Evolutionary conservation across 64 coral and sea anemone species (phyloP).

Genomic region (Pocillopora verrucosa): DNA sequence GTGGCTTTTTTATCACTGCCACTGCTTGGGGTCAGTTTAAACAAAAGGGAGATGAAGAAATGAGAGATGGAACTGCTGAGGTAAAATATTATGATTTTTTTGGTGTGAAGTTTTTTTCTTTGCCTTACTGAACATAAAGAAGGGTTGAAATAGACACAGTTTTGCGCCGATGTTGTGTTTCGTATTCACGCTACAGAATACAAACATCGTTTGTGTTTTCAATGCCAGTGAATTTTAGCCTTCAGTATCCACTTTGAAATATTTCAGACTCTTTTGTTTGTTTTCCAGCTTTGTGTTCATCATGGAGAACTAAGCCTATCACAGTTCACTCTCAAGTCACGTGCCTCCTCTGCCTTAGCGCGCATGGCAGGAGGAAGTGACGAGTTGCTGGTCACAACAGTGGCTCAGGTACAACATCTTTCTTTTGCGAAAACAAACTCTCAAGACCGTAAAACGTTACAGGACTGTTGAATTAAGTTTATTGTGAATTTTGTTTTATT

Average conservation of each 20-base stretch:
- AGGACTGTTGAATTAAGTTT: not conserved
- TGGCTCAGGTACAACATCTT: not conserved
- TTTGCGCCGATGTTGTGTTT: no score
- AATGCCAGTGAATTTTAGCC: not conserved
- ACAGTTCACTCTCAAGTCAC: not conserved
- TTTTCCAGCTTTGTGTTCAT: not conserved
- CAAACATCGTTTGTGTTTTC: not conserved
- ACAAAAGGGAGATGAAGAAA: conserved; percentile 49
- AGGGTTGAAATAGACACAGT: no score
- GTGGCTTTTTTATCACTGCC: conserved; percentile 78
- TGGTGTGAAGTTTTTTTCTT: no score
- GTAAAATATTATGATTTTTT: not conserved
- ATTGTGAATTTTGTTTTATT: not conserved
- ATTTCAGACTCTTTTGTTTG: not conserved
- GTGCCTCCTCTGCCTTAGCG: not conserved
- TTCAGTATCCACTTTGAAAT: not conserved
- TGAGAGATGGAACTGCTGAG: conserved; percentile 16
- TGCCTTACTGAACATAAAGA: no score
- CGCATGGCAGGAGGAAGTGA: not conserved
- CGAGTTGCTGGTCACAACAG: not conserved
- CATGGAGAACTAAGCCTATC: not conserved
- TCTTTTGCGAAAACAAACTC: not conserved
- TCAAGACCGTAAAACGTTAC: not conserved
- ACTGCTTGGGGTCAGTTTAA: conserved; percentile 79
- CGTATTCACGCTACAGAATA: no score